Evolutionary conservation across 2,113 vertebrate species (phyloP), one percentile per base, ranked within the genome.

Genomic region (Rhea americana): DNA sequence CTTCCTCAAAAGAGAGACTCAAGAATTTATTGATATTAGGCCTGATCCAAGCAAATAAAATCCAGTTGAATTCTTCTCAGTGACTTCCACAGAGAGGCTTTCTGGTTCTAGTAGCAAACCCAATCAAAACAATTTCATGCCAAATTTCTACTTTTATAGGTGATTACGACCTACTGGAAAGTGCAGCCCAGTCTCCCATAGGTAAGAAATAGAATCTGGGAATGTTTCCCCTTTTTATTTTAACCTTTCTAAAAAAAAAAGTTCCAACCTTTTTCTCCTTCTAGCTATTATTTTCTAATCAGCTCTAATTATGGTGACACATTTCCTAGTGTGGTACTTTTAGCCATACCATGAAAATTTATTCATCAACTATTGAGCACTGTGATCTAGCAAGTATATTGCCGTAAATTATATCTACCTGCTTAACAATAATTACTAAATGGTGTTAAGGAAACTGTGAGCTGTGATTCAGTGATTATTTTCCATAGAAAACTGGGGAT

Each of bases 121-220:
- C 32, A 79, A 30, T 87, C 61, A 61, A 88, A 89, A 78, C 9
- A 28, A 68, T 87, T 93, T 94, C 55, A 79, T 78, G 78, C 35
- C 25, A 10, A 77, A 83, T 96, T 32, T 96, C 81, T 91, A 70
- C 79, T 97, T 96, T 97, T 93, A 39, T 73, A 98, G 97, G 97
- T 66, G 97, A 97, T 77, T 94, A 96, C 47, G 96, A 96, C 87
- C 96, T 97, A 15, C 73, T 92, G 53, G 96, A 97, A 85, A 95
- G 89, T 85, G 94, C 90, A 79, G 96, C 95, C 47, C 95, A 97
- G 73, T 87, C 95, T 85, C 96, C 97, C 50, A 74, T 97, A 92
- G 97, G 98, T 97, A 95, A 97, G 96, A 85, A 93, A 67, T 20
- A 65, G 11, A 93, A 39, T 11, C 8, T 30, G 13, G 19, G 63